These are phyloP conservation scores for Macrophya alboannulata DNA, from an alignment of 2,888 invertebrate genomes.

Conservation along the genomic window DNA sequence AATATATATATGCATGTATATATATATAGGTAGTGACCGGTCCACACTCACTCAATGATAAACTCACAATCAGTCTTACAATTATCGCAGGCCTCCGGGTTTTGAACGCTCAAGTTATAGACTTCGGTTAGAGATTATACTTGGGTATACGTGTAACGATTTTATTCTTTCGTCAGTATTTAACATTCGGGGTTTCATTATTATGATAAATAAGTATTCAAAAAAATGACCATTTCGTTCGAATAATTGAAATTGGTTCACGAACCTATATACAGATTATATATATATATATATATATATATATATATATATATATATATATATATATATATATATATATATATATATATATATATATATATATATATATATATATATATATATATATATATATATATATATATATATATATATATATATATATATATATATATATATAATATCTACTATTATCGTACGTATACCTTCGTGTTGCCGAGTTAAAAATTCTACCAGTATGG, in stretches of 20 bases:
- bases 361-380: no score
- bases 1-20: no score
- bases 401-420: no score
- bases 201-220: not conserved
- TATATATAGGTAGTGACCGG: not conserved
- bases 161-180: not conserved
- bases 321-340: no score
- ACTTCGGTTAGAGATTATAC: not conserved
- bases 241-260: no score
- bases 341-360: no score
- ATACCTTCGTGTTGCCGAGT: not conserved
- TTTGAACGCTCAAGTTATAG: not conserved
- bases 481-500: not conserved
- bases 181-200: not conserved
- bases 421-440: no score
- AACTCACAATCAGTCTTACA: conserved; percentile 43
- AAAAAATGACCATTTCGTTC: not conserved
- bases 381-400: no score
- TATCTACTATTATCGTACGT: no score
- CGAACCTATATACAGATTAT: no score
- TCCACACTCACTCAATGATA: conserved; percentile 23
- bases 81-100: conserved; percentile 45
- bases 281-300: no score
- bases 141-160: not conserved
- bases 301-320: no score